Base-by-base conservation (phyloP, 2,113 vertebrate genomes). In the Panthera tigris region DNA sequence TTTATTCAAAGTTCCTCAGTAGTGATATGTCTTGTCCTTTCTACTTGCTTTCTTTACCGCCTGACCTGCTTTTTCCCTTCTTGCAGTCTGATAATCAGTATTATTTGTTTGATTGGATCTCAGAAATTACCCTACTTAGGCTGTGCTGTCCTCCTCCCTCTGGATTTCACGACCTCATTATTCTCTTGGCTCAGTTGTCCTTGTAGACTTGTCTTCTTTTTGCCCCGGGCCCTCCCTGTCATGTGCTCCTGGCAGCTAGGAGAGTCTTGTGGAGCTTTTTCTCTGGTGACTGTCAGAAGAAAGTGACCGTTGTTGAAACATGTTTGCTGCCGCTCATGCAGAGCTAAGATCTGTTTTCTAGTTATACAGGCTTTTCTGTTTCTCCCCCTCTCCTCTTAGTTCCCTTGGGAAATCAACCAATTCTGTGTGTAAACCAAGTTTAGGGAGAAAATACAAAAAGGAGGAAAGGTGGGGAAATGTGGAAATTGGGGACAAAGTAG, bases 331-430 rank as follows among this genome's bases (percentile, higher is more conserved):
- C 0, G 73, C 16, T 85, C 23, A 93, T 8, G n/a, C 87, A 69
- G 57, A 2, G 82, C 69, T 94, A 41, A 3, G n/a, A 14, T 89
- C 73, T 69, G 1, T 25, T 96, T 8, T 48, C 92, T 36, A 41
- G 0, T 98, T 98, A 93, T 6, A 55, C 98, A 98, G 97, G 65
- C 57, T 76, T 94, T 41, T 83, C 94, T 96, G 48, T 65, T 63
- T 41, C 73, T 63, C 66, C 41, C n/a, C 81, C 19, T 25, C 66
- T 76, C 86, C 39, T 95, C 41, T 82, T 29, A 45, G 36, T 94
- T 52, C 83, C 27, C 9, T 74, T 88, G 63, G 88, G 83, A 97
- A 96, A 66, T 87, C 78, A 91, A 9, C 69, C 94, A 74, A 90
- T 71, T 97, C 39, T 93, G 15, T 97, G 87, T 97, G 89, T 97